Percentiles rank a stretch among this genome's conserved stretches.
phyloP scores from a whole-genome alignment of 2,797 vertebrate genomes.

The Melanitta fusca region DNA sequence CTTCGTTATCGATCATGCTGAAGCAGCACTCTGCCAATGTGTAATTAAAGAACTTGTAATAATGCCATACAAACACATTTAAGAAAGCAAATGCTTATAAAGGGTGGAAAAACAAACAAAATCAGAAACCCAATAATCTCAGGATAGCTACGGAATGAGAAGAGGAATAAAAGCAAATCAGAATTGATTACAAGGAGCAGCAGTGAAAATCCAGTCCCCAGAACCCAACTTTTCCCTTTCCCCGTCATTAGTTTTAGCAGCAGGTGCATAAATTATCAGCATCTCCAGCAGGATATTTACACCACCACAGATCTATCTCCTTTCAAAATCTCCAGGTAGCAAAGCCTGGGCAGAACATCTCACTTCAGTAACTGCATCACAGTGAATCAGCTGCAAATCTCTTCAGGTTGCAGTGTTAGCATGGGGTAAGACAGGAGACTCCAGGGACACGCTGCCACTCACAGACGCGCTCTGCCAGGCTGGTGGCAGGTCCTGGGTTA shows the following conservation, averaged over 20 bases:
- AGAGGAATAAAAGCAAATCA: constrained; percentile 1
- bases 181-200: constrained; percentile 18
- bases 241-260: constrained; percentile 38
- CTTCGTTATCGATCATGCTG: constrained; percentile 12
- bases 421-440: neutral
- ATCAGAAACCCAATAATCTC: neutral
- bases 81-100: constrained; percentile 13
- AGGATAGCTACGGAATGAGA: neutral
- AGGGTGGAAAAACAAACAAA: neutral
- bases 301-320: neutral
- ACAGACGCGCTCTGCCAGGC: neutral
- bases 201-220: neutral
- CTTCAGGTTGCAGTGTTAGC: neutral
- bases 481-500: neutral
- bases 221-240: neutral
- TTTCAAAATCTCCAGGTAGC: neutral
- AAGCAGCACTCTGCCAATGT: neutral
- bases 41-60: constrained; percentile 56
- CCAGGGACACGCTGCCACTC: accelerated
- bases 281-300: neutral
- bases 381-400: neutral
- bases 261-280: neutral
- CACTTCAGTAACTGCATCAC: neutral
- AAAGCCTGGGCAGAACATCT: neutral
- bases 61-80: neutral